Percentiles rank a stretch among this genome's conserved stretches.
Conservation (phyloP, 2,797 vertebrate species). For the Muscicapa comitata region DNA sequence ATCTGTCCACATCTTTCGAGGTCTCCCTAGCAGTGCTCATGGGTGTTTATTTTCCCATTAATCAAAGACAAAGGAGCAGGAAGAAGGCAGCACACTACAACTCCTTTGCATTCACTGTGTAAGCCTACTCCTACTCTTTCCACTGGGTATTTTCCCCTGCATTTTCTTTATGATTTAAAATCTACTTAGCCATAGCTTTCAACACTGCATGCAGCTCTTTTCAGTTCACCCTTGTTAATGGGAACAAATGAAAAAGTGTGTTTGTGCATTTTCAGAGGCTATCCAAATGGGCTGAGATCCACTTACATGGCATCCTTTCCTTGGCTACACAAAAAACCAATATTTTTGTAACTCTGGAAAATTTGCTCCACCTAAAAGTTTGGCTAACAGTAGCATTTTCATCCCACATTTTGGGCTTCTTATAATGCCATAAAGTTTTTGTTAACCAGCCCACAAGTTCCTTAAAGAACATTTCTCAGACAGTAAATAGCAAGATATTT, state of each 20-base stretch:
- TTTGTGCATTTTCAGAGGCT: slow-evolving; percentile 42
- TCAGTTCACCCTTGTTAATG: slow-evolving; percentile 6
- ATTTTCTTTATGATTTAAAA: slow-evolving; percentile 12
- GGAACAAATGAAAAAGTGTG: slow-evolving; percentile 46
- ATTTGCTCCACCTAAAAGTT: slow-evolving; percentile 54
- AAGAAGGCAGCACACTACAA: background rate
- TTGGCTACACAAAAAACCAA: slow-evolving; percentile 36
- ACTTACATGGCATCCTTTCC: slow-evolving; percentile 45
- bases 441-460: slow-evolving; percentile 53
- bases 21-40: background rate
- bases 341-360: slow-evolving; percentile 70
- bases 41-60: background rate
- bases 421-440: slow-evolving; percentile 60
- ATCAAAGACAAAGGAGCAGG: background rate
- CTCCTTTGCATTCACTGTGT: background rate
- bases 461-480: slow-evolving; percentile 40
- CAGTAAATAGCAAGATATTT: slow-evolving; percentile 27
- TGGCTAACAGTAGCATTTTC: slow-evolving; percentile 59
- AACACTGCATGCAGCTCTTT: background rate
- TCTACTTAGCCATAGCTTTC: background rate
- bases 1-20: background rate
- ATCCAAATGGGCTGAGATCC: slow-evolving; percentile 49
- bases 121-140: background rate
- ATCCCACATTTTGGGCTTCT: slow-evolving; percentile 42
- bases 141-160: background rate